phyloP scores from a whole-genome alignment of 2,797 vertebrate species.

The Coregonus ussuriensis region DNA sequence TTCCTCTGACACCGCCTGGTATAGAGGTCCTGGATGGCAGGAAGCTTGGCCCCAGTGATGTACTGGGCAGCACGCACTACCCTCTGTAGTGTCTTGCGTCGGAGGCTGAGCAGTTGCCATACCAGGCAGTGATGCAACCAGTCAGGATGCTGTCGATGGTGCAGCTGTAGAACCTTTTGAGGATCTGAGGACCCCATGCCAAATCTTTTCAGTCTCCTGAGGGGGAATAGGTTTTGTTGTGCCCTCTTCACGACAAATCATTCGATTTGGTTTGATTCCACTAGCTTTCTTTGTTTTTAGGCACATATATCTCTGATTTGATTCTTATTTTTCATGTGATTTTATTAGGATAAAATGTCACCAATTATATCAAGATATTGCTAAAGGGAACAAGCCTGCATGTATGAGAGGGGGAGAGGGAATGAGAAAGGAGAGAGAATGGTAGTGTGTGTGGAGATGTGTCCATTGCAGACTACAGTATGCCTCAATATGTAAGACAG shows the following conservation, averaged over 20 bases:
- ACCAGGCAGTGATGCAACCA: no score
- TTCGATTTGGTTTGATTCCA: neutral
- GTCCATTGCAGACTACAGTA: neutral
- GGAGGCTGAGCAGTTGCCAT: no score
- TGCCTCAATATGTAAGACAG: constrained; percentile 50
- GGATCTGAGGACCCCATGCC: no score
- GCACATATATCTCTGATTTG: neutral
- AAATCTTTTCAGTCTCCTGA: no score
- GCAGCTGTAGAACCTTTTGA: no score
- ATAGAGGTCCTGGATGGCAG: no score
- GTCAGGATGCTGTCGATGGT: no score
- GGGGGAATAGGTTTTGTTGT: no score
- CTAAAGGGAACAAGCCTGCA: neutral
- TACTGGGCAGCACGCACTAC: no score
- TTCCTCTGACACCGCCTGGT: no score
- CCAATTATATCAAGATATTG: neutral
- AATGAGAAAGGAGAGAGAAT: neutral
- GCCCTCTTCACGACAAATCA: neutral
- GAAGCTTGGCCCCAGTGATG: no score
- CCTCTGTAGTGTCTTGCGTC: no score
- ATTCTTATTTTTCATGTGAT: neutral
- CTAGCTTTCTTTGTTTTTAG: neutral
- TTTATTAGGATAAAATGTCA: neutral
- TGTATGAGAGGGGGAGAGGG: neutral
- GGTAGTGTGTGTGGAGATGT: neutral